phyloP scores from a whole-genome alignment of 2,797 vertebrate genomes.

The Schizopygopsis malacanthus region DNA sequence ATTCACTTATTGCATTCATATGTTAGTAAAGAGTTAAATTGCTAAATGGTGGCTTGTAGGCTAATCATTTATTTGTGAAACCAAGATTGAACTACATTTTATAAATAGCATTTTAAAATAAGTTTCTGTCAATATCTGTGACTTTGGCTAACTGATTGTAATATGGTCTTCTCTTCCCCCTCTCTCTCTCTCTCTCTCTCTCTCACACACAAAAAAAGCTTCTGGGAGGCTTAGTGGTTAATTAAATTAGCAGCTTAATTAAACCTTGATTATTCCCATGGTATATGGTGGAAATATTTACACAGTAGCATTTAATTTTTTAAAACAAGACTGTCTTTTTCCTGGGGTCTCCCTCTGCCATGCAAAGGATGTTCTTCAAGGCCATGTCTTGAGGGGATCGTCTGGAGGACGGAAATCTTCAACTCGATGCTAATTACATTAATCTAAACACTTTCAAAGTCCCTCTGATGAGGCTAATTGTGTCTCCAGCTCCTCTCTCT shows the following conservation, averaged over 20 bases:
- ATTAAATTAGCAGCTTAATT: constrained; percentile 81
- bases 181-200: constrained; percentile 5
- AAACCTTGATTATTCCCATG: constrained; percentile 81
- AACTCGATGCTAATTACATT: constrained; percentile 75
- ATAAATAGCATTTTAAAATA: neutral
- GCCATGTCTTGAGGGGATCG: constrained; percentile 48
- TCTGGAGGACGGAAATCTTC: constrained; percentile 41
- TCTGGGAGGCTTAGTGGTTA: constrained; percentile 70
- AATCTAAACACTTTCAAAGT: constrained; percentile 76
- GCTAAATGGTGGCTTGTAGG: neutral
- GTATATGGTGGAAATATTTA: constrained; percentile 68
- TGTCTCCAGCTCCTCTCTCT: constrained; percentile 66
- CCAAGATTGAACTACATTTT: neutral
- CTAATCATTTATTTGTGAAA: neutral
- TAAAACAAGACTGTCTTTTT: constrained; percentile 66
- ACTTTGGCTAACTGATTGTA: neutral
- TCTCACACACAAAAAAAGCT: constrained; percentile 43
- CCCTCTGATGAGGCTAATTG: constrained; percentile 78
- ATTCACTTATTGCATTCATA: neutral
- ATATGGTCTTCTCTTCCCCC: neutral
- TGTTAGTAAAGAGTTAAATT: neutral
- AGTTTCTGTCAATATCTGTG: neutral
- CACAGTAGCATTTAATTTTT: constrained; percentile 73
- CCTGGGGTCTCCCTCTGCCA: constrained; percentile 53
- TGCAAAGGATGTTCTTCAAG: constrained; percentile 59